Evolutionary conservation across 2,888 invertebrate species (phyloP).

Genomic region (Tupiocoris notatus): DNA sequence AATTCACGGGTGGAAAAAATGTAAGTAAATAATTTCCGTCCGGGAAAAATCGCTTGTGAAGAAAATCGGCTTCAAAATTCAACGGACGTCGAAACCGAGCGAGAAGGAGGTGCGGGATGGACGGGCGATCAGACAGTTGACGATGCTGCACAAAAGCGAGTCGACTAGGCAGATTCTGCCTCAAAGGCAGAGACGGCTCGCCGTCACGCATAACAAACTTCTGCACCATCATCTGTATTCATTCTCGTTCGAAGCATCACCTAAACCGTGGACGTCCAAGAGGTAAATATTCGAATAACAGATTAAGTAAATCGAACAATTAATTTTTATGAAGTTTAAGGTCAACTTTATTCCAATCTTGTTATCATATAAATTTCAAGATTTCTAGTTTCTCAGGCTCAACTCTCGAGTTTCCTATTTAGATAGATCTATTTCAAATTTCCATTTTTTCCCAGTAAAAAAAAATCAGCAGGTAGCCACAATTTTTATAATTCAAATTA

Average conservation of each 20-base stretch:
- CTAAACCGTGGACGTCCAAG: constrained; percentile 28
- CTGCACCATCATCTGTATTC: constrained; percentile 30
- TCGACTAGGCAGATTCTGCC: constrained; percentile 34
- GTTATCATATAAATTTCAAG: too few species aligned
- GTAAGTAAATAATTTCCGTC: too few species aligned
- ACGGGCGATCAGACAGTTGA: background rate
- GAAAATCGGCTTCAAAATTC: constrained; percentile 12
- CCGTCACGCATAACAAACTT: constrained; percentile 32
- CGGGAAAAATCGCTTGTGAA: background rate
- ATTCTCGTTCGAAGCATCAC: constrained; percentile 26
- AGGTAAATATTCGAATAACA: constrained; percentile 13
- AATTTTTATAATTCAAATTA: too few species aligned
- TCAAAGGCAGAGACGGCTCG: constrained; percentile 23
- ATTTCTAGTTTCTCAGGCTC: too few species aligned
- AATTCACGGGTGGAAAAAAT: too few species aligned
- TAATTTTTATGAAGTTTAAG: too few species aligned
- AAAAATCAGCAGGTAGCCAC: too few species aligned
- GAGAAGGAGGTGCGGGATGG: constrained; percentile 17
- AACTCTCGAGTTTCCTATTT: too few species aligned
- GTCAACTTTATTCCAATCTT: too few species aligned
- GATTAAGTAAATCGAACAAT: too few species aligned
- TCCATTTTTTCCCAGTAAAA: too few species aligned
- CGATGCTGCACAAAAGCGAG: constrained; percentile 38
- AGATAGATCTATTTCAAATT: too few species aligned
- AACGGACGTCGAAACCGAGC: constrained; percentile 14